phyloP scores from a whole-genome alignment of 2,797 vertebrate species.

The Tympanoctomys barrerae region DNA sequence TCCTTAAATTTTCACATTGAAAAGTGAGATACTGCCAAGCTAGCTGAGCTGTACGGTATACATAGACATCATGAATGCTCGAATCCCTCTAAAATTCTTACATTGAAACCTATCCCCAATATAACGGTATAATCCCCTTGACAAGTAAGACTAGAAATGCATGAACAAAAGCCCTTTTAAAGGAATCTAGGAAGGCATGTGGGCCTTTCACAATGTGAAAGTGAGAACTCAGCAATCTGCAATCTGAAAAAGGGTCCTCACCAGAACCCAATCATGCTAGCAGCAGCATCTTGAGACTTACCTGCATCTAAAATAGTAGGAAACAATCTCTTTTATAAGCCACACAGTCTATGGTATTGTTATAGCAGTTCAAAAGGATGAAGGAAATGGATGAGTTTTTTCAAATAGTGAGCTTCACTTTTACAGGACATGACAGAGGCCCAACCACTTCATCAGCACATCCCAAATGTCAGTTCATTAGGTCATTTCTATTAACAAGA shows the following conservation, averaged over 20 bases:
- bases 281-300: background rate
- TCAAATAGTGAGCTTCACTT: background rate
- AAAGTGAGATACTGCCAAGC: background rate
- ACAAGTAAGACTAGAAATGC: background rate
- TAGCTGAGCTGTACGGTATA: background rate
- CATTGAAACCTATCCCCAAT: background rate
- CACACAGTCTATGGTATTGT: background rate
- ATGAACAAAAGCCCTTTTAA: background rate
- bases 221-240: background rate
- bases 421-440: background rate
- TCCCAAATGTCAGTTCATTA: background rate
- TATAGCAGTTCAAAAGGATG: background rate
- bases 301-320: background rate
- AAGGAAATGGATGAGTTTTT: background rate
- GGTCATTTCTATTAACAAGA: constrained; percentile 15
- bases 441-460: background rate
- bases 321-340: background rate
- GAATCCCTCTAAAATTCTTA: background rate
- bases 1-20: background rate
- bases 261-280: background rate
- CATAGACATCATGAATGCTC: background rate
- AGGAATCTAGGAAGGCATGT: background rate
- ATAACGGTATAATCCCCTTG: background rate
- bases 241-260: background rate
- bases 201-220: background rate